phyloP scores from a whole-genome alignment of 2,888 invertebrate genomes.

The Lamellibrachia columna region DNA sequence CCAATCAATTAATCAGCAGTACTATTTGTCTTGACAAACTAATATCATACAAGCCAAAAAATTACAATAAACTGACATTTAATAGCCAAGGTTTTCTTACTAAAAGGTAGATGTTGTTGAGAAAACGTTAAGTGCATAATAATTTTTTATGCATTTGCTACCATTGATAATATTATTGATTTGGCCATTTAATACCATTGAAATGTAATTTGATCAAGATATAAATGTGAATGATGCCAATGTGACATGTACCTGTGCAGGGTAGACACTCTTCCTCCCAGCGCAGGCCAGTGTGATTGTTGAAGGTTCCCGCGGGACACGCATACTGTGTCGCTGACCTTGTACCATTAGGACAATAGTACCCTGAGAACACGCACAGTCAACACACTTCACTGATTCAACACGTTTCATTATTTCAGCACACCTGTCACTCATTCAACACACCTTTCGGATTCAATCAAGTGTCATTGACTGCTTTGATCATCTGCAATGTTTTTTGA shows the following conservation, averaged over 20 bases:
- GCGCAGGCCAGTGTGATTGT: slow-evolving; percentile 54
- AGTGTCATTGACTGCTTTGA: no score
- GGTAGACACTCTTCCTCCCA: slow-evolving; percentile 49
- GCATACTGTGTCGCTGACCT: slow-evolving; percentile 50
- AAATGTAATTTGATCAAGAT: background rate
- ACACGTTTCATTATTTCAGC: no score
- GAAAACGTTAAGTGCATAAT: background rate
- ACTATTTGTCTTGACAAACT: background rate
- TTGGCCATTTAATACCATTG: no score
- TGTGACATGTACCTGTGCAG: slow-evolving; percentile 47
- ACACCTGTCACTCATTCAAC: background rate
- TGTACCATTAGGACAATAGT: slow-evolving; percentile 59
- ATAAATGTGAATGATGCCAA: background rate
- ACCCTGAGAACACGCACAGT: slow-evolving; percentile 38
- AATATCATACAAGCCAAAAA: background rate
- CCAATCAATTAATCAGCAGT: background rate
- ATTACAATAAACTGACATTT: background rate
- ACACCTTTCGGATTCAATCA: background rate
- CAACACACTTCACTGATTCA: background rate
- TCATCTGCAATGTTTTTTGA: no score
- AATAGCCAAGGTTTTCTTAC: background rate
- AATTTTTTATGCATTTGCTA: background rate
- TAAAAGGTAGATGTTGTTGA: background rate
- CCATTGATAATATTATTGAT: no score
- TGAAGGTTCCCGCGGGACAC: slow-evolving; percentile 59